Conservation (phyloP, 2,113 vertebrate genomes). For the Oostethus manadensis region DNA sequence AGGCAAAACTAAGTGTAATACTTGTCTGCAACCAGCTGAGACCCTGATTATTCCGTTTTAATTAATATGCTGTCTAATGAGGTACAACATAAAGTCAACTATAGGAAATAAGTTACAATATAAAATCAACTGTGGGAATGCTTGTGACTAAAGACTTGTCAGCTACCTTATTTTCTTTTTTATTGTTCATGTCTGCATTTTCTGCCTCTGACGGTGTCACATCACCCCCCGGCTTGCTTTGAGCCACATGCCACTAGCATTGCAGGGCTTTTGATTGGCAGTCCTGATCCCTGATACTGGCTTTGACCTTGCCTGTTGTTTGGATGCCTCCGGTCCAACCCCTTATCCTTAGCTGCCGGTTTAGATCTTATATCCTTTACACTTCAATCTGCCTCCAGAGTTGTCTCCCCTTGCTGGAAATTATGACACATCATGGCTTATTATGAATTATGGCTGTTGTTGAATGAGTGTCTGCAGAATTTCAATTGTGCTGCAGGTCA, state of each 20-base stretch:
- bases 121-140: too few relatives aligned
- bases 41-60: too few relatives aligned
- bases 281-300: neutral
- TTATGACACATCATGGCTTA: neutral
- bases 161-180: too few relatives aligned
- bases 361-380: neutral
- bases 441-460: constrained; percentile 5
- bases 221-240: neutral
- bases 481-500: constrained; percentile 30
- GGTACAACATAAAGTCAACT: too few relatives aligned
- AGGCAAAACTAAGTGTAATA: too few relatives aligned
- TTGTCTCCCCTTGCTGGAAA: neutral
- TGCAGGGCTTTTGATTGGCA: neutral
- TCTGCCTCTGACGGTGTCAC: too few relatives aligned
- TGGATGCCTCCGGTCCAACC: neutral
- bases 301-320: constrained; percentile 3
- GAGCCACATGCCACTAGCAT: neutral
- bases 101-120: too few relatives aligned
- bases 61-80: too few relatives aligned
- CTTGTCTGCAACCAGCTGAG: too few relatives aligned
- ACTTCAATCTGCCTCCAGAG: neutral
- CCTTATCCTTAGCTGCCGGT: neutral
- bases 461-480: constrained; percentile 17
- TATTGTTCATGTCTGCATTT: too few relatives aligned
- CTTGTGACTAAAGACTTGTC: too few relatives aligned